Percentiles rank a stretch among this genome's conserved stretches.
Conservation (phyloP, 2,888 invertebrate species). For the Drosophila koepferae region DNA sequence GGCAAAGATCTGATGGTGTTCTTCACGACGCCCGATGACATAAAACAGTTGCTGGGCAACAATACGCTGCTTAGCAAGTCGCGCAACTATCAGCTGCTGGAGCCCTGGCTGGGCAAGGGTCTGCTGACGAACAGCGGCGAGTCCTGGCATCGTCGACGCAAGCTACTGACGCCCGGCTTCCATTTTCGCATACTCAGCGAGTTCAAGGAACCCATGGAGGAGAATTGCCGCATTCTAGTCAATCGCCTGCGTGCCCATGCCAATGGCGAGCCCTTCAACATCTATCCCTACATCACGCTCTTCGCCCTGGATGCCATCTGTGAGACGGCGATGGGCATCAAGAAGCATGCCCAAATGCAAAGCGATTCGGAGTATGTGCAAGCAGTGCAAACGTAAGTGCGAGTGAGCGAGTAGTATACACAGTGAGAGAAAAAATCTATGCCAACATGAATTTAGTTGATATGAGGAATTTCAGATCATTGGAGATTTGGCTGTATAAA, state of each 20-base stretch:
- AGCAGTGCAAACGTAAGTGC: constrained; percentile 89
- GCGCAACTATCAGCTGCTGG: constrained; percentile 69
- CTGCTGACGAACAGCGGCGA: constrained; percentile 83
- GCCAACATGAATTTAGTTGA: background rate
- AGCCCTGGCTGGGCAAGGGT: constrained; percentile 83
- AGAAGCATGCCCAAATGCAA: constrained; percentile 89
- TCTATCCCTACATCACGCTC: constrained; percentile 87
- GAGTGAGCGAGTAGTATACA: background rate
- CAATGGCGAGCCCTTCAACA: constrained; percentile 86
- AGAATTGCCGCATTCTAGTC: constrained; percentile 87
- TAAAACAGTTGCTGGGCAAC: constrained; percentile 76
- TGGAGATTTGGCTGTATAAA: background rate
- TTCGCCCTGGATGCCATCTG: constrained; percentile 83
- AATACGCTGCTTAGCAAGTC: constrained; percentile 80
- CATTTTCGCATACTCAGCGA: constrained; percentile 92
- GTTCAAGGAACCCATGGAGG: constrained; percentile 90
- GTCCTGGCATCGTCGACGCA: constrained; percentile 90
- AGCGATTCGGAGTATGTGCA: constrained; percentile 89
- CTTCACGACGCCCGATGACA: constrained; percentile 81
- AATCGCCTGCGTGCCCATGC: constrained; percentile 83
- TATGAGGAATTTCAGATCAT: background rate
- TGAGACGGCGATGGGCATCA: constrained; percentile 93
- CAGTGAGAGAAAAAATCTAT: background rate
- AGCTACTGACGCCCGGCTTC: constrained; percentile 91
- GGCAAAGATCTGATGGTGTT: constrained; percentile 83